Evolutionary conservation across 2,113 vertebrate species (phyloP).

Genomic region (Misgurnus anguillicaudatus): DNA sequence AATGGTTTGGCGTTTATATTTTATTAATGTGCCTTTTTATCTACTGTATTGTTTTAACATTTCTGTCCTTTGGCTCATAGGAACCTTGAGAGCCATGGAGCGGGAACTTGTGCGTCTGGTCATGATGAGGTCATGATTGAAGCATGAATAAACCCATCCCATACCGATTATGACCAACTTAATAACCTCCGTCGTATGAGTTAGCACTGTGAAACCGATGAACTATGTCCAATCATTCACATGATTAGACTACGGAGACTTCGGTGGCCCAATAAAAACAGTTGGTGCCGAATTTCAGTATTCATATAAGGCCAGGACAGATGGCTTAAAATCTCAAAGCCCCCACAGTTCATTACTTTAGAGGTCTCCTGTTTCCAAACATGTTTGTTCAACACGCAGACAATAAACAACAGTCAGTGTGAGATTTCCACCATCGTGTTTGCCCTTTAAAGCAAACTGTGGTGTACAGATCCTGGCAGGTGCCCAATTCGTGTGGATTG

Average conservation of each 20-base stretch:
- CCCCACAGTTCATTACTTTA: conserved; percentile 42
- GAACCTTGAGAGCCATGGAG: conserved; percentile 50
- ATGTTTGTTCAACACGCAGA: conserved; percentile 38
- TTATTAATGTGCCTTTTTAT: background rate
- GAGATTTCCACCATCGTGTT: conserved; percentile 1
- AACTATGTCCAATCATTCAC: conserved; percentile 69
- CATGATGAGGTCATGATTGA: conserved; percentile 64
- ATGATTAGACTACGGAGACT: conserved; percentile 59
- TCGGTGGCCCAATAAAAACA: conserved; percentile 52
- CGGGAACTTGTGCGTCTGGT: conserved; percentile 58
- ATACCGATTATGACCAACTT: conserved; percentile 67
- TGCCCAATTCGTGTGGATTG: background rate
- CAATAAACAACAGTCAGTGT: conserved; percentile 27
- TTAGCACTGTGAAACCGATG: conserved; percentile 70
- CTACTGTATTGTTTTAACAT: background rate
- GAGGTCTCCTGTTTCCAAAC: conserved; percentile 50
- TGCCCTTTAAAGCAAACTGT: conserved; percentile 35
- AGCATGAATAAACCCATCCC: conserved; percentile 67
- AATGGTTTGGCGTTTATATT: too few species aligned
- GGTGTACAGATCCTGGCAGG: conserved; percentile 2
- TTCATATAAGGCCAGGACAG: conserved; percentile 60
- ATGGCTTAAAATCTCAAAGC: conserved; percentile 56
- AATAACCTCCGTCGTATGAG: conserved; percentile 67
- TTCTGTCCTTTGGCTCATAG: conserved; percentile 38
- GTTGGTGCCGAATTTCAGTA: conserved; percentile 45